phyloP scores from a whole-genome alignment of 1,140 invertebrate species.

The Bombus confusus region DNA sequence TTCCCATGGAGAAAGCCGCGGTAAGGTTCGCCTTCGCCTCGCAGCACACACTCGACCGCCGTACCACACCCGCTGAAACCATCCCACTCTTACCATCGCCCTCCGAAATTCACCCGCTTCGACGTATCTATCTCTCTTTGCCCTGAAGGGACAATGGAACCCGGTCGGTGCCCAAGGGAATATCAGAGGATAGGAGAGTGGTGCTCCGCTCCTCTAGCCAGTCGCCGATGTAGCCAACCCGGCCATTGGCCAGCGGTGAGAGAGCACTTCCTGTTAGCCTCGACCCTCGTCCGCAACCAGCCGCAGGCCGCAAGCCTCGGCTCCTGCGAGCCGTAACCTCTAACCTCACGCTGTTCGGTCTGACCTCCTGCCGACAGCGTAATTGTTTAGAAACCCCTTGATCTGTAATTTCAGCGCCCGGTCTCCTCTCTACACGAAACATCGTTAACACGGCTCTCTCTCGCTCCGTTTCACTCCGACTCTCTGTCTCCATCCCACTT shows the following conservation, averaged over 20 bases:
- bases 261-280: constrained; percentile 70
- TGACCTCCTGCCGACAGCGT: constrained; percentile 69
- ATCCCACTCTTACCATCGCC: constrained; percentile 32
- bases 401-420: constrained; percentile 68
- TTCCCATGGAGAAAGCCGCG: not conserved
- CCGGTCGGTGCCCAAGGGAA: constrained; percentile 49
- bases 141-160: constrained; percentile 58
- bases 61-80: not conserved
- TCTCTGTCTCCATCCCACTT: too few species aligned
- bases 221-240: constrained; percentile 52
- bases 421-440: constrained; percentile 56
- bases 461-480: not conserved
- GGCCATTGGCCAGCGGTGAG: constrained; percentile 60
- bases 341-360: constrained; percentile 65
- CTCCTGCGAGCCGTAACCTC: constrained; percentile 66
- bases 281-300: constrained; percentile 70
- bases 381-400: constrained; percentile 73
- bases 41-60: constrained; percentile 3
- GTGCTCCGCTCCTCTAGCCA: constrained; percentile 41
- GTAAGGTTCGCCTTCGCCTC: not conserved
- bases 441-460: constrained; percentile 61
- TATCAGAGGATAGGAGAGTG: constrained; percentile 61
- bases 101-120: not conserved
- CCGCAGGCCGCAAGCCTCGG: constrained; percentile 72
- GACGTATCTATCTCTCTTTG: constrained; percentile 40